phyloP scores from a whole-genome alignment of 2,113 vertebrate genomes.

The Emberiza fucata region DNA sequence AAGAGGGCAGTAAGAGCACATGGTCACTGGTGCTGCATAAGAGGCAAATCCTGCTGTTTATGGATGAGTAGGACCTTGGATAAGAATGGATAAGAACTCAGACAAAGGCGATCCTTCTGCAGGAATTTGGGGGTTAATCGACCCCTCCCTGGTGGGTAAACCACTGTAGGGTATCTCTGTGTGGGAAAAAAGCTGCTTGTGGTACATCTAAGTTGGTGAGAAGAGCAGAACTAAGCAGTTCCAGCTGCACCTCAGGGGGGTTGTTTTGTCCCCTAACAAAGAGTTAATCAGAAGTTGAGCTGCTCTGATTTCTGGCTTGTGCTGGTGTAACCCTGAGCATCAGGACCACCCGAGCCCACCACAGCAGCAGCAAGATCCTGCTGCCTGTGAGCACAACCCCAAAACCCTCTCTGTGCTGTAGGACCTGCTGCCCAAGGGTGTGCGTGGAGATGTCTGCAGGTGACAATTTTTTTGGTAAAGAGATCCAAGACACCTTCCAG shows the following conservation, averaged over 20 bases:
- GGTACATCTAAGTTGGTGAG: neutral
- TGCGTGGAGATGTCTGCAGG: fast-evolving
- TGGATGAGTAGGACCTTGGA: neutral
- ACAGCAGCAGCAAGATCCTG: neutral
- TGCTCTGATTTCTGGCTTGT: neutral
- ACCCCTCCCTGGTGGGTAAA: neutral
- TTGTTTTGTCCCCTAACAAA: neutral
- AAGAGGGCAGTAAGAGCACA: neutral
- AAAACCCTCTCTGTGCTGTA: neutral
- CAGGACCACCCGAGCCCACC: neutral
- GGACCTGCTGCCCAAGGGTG: neutral
- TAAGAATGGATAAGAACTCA: neutral
- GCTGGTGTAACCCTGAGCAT: neutral
- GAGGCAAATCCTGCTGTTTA: neutral
- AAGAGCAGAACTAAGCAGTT: neutral
- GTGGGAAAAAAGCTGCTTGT: neutral
- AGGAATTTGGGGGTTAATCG: neutral
- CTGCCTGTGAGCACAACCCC: neutral
- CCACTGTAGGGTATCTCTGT: neutral
- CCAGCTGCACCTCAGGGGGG: neutral
- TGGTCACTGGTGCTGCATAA: neutral
- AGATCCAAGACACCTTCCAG: neutral
- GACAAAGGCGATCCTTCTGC: neutral
- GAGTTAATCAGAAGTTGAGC: neutral
- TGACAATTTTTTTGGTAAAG: neutral